Conservation (phyloP, 1,140 invertebrate species). For the Helicorthomorpha holstii region DNA sequence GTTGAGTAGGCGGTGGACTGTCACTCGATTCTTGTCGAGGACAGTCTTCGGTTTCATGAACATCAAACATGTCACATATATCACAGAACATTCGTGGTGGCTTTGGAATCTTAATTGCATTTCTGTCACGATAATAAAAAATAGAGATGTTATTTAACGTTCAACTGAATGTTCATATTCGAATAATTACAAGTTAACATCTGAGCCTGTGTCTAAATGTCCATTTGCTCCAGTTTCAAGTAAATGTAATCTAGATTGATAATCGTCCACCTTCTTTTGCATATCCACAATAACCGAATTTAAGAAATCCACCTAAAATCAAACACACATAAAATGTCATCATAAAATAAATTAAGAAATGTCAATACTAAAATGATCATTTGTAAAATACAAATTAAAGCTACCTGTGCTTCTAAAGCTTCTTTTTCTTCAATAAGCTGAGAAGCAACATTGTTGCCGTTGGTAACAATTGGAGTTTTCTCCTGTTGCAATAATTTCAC, state of each 20-base stretch:
- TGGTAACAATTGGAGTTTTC: neutral
- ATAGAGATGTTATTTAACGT: neutral
- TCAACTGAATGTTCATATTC: neutral
- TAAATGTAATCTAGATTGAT: slow-evolving; percentile 56
- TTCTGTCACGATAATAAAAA: slow-evolving; percentile 5
- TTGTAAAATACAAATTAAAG: neutral
- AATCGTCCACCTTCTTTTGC: slow-evolving; percentile 75
- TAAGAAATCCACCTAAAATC: slow-evolving; percentile 71
- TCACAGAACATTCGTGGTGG: slow-evolving; percentile 83
- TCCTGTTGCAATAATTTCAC: slow-evolving; percentile 7
- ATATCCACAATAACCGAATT: slow-evolving; percentile 94
- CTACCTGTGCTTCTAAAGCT: slow-evolving; percentile 11
- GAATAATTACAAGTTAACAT: slow-evolving; percentile 36
- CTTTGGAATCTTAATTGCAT: slow-evolving; percentile 20
- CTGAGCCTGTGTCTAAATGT: slow-evolving; percentile 20
- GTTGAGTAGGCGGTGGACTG: slow-evolving; percentile 22
- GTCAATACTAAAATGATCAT: neutral
- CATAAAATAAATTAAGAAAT: no score
- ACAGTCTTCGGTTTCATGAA: slow-evolving; percentile 94
- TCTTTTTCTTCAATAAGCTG: slow-evolving; percentile 19
- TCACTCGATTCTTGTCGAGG: slow-evolving; percentile 52
- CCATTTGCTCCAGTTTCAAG: slow-evolving; percentile 46
- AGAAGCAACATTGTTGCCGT: slow-evolving; percentile 12
- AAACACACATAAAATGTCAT: no score
- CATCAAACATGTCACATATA: slow-evolving; percentile 91